Evolutionary conservation across 2,113 vertebrate genomes (phyloP).

Genomic region (Caloenas nicobarica): DNA sequence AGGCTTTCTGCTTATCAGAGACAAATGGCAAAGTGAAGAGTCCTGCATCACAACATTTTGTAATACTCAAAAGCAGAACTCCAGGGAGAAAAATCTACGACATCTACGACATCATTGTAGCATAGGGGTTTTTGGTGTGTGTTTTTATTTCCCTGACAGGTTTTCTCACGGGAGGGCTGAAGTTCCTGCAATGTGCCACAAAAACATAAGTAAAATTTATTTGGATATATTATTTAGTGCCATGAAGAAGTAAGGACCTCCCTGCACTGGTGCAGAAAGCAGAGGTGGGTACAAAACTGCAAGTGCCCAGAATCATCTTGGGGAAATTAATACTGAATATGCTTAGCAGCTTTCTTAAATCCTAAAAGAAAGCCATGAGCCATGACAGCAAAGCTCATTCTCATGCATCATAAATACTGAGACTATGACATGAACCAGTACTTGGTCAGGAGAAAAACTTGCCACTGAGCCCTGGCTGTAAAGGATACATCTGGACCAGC

Average conservation of each 20-base stretch:
- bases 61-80: neutral
- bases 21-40: neutral
- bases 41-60: neutral
- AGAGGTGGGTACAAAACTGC: neutral
- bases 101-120: neutral
- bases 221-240: neutral
- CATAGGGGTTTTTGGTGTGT: neutral
- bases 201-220: neutral
- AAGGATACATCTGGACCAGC: neutral
- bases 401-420: fast-evolving
- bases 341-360: neutral
- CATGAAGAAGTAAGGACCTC: neutral
- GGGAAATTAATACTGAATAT: neutral
- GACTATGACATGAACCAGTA: neutral
- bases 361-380: neutral
- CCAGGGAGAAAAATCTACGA: neutral
- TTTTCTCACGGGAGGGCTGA: neutral
- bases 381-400: neutral
- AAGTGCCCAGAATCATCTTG: neutral
- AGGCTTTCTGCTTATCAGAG: neutral
- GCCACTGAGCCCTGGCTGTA: neutral
- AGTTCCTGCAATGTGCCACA: neutral
- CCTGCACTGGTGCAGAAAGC: neutral
- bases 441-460: neutral
- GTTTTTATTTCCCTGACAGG: neutral